Conservation (phyloP, 1,140 invertebrate genomes). For the Bombus superbus region DNA sequence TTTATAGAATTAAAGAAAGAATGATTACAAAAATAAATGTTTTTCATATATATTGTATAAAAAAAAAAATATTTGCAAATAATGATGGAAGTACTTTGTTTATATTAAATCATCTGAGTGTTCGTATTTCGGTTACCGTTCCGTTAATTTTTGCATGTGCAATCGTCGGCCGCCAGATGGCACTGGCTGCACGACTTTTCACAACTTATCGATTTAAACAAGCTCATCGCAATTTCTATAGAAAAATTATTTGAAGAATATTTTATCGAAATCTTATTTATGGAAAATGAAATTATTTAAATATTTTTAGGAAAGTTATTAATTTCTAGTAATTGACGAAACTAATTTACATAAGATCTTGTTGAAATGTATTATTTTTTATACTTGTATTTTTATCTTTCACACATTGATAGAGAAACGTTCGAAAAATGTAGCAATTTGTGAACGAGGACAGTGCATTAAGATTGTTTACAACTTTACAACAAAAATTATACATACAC, state of each 20-base stretch:
- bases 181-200: conserved; percentile 19
- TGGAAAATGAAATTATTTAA: not conserved
- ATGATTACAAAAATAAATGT: conserved; percentile 67
- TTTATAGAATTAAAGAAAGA: conserved; percentile 54
- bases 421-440: conserved; percentile 6
- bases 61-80: conserved; percentile 67
- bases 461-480: conserved; percentile 45
- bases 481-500: not conserved
- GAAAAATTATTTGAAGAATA: conserved; percentile 4
- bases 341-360: not conserved
- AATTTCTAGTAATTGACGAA: not conserved
- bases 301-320: not conserved
- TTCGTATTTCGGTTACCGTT: conserved; percentile 43
- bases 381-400: not conserved
- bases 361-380: conserved; percentile 19
- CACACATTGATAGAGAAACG: not conserved
- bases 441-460: conserved; percentile 28
- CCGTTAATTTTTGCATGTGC: conserved; percentile 31
- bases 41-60: conserved; percentile 69
- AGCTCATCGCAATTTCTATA: not conserved
- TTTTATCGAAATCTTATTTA: not conserved
- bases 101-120: conserved; percentile 54
- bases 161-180: conserved; percentile 31
- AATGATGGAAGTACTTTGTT: conserved; percentile 65
- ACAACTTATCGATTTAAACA: conserved; percentile 36